Base-by-base conservation (phyloP, 2,113 vertebrate genomes). In the Passerina amoena region DNA sequence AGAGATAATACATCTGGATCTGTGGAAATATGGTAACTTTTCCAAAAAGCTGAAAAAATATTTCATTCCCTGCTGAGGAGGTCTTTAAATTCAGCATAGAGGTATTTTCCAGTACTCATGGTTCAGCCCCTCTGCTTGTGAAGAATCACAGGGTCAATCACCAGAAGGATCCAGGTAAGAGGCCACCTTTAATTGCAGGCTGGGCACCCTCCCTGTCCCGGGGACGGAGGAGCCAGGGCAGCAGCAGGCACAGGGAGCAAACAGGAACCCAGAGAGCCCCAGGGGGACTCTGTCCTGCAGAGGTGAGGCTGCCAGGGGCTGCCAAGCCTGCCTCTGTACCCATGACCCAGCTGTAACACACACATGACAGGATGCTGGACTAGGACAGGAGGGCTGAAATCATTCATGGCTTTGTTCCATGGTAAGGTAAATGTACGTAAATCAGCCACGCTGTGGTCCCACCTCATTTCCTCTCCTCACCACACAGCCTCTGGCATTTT, bases 401-500 rank as follows among this genome's bases (percentile, higher is more conserved):
- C 44, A 31, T 54, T 12, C 5, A 25, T 60, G 75, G 47, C 51
- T 81, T 35, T 28, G 68, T 44, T 81, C 77, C 50, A 13, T 0
- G 5, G 40, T 2, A 38, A 86, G 73, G 30, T 33, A 35, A 61
- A 44, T 2, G 68, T 5, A 37, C 6, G 1, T 10, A 50, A 79
- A 79, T 35, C 85, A 80, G 25, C 1, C 4, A 10, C 0, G 0
- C 70, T 54, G 30, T n/a, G 73, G 30, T 90, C 65, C 60, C 33
- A 35, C 35, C 57, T 82, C 65, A 24, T 63, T 84, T 94, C 88
- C 85, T 73, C 78, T 75, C 65, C 82, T 61, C 44, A 42, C 75
- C 88, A 42, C 50, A 68, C 51, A 92, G 64, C 25, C 68, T 83
- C 60, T n/a, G 0, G 59, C 42, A 17, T 19, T 70, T 59, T 65